Evolutionary conservation across 2,888 invertebrate genomes (phyloP).

Genomic region (Plemyria rubiginata): DNA sequence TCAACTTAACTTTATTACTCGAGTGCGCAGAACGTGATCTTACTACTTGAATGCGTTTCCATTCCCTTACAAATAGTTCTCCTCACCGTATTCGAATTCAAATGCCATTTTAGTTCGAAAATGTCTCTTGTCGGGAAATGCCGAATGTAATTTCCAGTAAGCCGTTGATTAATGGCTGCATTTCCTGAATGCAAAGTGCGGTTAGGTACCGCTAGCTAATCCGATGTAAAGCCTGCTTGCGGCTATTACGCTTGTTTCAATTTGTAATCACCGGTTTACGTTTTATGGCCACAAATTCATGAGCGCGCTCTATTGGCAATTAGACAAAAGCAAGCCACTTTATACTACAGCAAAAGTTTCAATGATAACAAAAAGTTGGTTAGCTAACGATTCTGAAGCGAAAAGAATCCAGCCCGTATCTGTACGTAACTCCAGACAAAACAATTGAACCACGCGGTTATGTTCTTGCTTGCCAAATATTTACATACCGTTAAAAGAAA

Average conservation of each 20-base stretch:
- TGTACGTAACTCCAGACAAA: not conserved
- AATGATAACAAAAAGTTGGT: not conserved
- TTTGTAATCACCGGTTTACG: slow-evolving; percentile 35
- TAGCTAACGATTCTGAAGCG: not conserved
- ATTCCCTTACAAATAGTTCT: slow-evolving; percentile 25
- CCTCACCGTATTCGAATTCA: slow-evolving; percentile 18
- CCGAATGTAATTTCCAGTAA: slow-evolving; percentile 38
- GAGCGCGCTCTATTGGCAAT: slow-evolving; percentile 10
- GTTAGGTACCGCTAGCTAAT: slow-evolving; percentile 27
- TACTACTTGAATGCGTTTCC: slow-evolving; percentile 21
- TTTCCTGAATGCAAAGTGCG: slow-evolving; percentile 37
- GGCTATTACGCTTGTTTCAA: slow-evolving; percentile 34
- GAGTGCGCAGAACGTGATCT: slow-evolving; percentile 19
- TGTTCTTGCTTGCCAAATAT: not conserved
- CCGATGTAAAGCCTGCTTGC: slow-evolving; percentile 39
- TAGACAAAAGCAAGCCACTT: not conserved
- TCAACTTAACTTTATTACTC: slow-evolving; percentile 6
- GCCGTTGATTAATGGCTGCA: slow-evolving; percentile 39
- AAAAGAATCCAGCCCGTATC: too few species aligned
- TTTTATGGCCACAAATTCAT: slow-evolving; percentile 27
- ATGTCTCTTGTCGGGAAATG: slow-evolving; percentile 27
- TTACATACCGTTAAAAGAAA: too few species aligned
- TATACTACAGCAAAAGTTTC: not conserved
- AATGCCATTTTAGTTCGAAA: slow-evolving; percentile 25
- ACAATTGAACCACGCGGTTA: too few species aligned